phyloP scores from a whole-genome alignment of 2,113 vertebrate genomes.

The Myotis davidii region DNA sequence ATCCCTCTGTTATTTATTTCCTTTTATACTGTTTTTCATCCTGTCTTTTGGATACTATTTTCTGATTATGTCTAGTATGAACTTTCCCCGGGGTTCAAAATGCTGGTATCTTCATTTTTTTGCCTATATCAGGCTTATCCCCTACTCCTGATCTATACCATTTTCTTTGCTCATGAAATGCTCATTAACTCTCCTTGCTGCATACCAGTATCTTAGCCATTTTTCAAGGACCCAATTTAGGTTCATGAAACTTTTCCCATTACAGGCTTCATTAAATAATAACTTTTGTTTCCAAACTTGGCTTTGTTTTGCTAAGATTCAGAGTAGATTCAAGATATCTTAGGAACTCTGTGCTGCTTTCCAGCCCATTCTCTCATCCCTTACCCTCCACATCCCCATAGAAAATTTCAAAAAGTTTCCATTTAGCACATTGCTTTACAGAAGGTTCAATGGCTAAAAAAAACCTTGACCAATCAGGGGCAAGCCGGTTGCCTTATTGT shows the following conservation, averaged over 20 bases:
- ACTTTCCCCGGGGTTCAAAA: not conserved
- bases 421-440: not conserved
- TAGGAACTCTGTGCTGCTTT: not conserved
- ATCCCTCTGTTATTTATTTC: not conserved
- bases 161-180: not conserved
- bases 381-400: not conserved
- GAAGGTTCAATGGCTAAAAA: not conserved
- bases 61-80: slow-evolving; percentile 24
- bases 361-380: not conserved
- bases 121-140: not conserved
- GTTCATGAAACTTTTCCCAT: slow-evolving; percentile 31
- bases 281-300: not conserved
- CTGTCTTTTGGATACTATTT: not conserved
- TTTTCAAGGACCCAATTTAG: slow-evolving; percentile 16
- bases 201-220: not conserved
- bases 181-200: not conserved
- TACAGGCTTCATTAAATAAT: not conserved
- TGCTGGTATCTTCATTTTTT: not conserved
- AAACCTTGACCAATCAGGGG: not conserved
- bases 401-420: not conserved
- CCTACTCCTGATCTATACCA: not conserved
- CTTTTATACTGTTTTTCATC: not conserved
- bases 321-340: not conserved
- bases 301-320: not conserved
- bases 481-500: not conserved